A percentile compares a stretch with the other conserved stretches of the same genome.
Conservation (phyloP, 2,113 vertebrate species). For the Leuciscus idus region DNA sequence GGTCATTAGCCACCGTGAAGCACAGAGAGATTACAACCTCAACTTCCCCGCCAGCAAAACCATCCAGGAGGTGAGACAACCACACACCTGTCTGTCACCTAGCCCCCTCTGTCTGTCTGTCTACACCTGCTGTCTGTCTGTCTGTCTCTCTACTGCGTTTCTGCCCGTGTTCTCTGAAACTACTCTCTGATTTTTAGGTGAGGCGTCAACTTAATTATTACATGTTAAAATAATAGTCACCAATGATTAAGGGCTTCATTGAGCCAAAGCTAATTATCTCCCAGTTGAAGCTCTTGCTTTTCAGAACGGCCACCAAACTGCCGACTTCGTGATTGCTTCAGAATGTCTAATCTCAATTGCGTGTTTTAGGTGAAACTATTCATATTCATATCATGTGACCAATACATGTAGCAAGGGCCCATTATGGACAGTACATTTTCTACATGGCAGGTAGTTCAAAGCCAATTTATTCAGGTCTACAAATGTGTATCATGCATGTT, state of each 20-base stretch:
- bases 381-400: background rate
- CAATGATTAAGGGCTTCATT: background rate
- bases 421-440: background rate
- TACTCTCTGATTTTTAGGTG: background rate
- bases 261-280: constrained; percentile 26
- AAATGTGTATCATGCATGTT: background rate
- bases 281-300: background rate
- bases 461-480: background rate
- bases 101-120: constrained; percentile 28
- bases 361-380: background rate
- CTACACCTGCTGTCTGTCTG: constrained; percentile 27
- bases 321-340: background rate
- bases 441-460: background rate
- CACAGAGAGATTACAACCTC: constrained; percentile 98
- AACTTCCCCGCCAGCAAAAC: constrained; percentile 99
- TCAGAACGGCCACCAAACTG: background rate
- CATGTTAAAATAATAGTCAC: constrained; percentile 28
- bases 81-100: constrained; percentile 39
- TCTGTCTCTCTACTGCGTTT: background rate
- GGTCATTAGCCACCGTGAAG: constrained; percentile 95
- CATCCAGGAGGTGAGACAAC: constrained; percentile 93
- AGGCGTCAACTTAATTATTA: constrained; percentile 16
- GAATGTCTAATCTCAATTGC: background rate
- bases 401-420: background rate
- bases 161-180: background rate